These are phyloP conservation scores for Platycnemis pennipes DNA, from an alignment of 2,888 invertebrate species.

Conservation along the genomic window DNA sequence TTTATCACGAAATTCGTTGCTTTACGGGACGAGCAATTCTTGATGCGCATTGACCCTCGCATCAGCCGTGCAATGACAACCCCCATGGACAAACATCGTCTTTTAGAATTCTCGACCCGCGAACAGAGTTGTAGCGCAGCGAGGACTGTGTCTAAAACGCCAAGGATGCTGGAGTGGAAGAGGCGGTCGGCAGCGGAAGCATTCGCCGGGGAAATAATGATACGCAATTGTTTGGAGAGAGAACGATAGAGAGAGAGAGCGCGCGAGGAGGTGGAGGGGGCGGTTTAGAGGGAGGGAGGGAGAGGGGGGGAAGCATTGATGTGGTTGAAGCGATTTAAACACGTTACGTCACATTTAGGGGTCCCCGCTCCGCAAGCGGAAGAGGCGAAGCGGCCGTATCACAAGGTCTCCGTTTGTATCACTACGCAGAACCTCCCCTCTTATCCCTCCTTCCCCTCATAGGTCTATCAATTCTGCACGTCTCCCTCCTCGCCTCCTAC, in stretches of 20 bases:
- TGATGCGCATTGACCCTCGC: too few relatives aligned
- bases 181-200: not conserved
- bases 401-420: conserved; percentile 52
- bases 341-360: conserved; percentile 48
- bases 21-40: too few relatives aligned
- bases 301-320: not conserved
- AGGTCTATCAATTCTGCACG: not conserved
- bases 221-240: conserved; percentile 33
- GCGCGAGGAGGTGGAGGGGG: not conserved
- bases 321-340: conserved; percentile 33
- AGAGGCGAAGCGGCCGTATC: conserved; percentile 58
- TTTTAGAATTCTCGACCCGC: too few relatives aligned
- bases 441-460: not conserved
- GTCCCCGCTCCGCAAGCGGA: not conserved
- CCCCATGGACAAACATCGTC: too few relatives aligned
- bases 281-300: not conserved
- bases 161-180: not conserved
- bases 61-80: too few relatives aligned
- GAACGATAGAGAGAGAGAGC: not conserved
- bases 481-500: conserved; percentile 42
- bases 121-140: too few relatives aligned
- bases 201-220: conserved; percentile 18
- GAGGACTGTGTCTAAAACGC: not conserved
- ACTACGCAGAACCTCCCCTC: conserved; percentile 45
- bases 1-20: too few relatives aligned